Base-by-base conservation (phyloP, 2,113 vertebrate species). In the Panurus biarmicus region DNA sequence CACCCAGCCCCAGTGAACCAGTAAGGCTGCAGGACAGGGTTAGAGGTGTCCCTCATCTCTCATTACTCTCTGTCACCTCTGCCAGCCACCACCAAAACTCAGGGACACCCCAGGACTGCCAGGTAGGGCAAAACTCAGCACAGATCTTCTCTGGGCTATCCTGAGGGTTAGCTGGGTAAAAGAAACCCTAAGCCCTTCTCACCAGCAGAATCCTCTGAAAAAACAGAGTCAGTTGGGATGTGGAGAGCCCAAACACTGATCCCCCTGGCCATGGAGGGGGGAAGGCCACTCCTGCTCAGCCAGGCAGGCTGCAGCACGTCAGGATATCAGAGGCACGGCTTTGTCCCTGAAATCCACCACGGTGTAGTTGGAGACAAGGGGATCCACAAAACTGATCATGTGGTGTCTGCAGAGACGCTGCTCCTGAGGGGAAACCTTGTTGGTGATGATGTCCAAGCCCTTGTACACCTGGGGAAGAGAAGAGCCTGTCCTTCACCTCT, bases 311-410 rank as follows among this genome's bases (percentile, higher is more conserved):
- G 80, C 61, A 88, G 79, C 5, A 1, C 3, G 12, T 66, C 97
- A 99, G 99, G 99, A 99, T 99, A 99, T 99, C 57, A 99, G 96
- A 67, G 98, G 56, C 77, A 98, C 85, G 0, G 99, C 99, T 97
- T 98, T 98, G 97, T 99, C 98, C 91, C 98, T 98, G 98, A 99
- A 99, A 97, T 99, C 99, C 96, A 99, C 98, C 93, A 99, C 99
- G 0, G 98, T 99, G 96, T 98, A 99, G 97, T 97, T 98, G 93
- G 92, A 98, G 89, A 98, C 98, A 3, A 99, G 97, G 15, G 99
- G 99, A 96, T 99, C 99, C 97, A 99, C 98, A 23, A 99, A 99
- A 96, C 98, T 98, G 97, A 99, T 99, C 99, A 99, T 99, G 97
- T 99, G 99, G 96, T 99, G 99, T 7, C 35, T 97, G 97, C 99